Base-by-base conservation (phyloP, 2,888 invertebrate species). In the Drosophila cracens region DNA sequence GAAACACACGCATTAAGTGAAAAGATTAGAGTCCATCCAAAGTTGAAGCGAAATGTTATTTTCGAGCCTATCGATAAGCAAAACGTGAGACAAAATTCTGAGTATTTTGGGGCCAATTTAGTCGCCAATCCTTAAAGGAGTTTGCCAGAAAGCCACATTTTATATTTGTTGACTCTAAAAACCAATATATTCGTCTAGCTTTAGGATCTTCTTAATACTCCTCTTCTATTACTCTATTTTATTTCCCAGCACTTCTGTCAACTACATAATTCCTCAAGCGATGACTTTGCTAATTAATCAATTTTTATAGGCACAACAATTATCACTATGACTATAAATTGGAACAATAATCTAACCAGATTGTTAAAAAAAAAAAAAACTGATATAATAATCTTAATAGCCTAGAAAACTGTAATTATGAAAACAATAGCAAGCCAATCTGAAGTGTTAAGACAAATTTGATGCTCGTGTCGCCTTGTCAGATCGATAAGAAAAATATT, bases 1-100 rank as follows among this genome's bases (percentile, higher is more conserved):
- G 18, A 2, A 52, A 33, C 48, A 38, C 25, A 57, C 56, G 36
- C 40, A 57, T 52, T 46, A 46, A 57, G 54, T 46, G 21, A 63
- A 67, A 27, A 65, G 76, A 75, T 75, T 54, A 54, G 64, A n/a
- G 27, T 25, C 56, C 53, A 70, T 54, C 53, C 46, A 70, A 58
- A 60, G 29, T 49, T 60, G 4, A 46, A 43, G 11, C 38, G 1
- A 27, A 52, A 49, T 58, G 43, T 57, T 57, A 48, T 46, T 7
- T 46, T 46, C 7, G 6, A 16, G 46, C 46, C 13, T 11, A 27
- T 18, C 31, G 76, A 75, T 75, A 75, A 75, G 70, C 53, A 31
- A n/a, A 43, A 1, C 46, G 43, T 43, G 43, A 43, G 11, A 8
- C 2, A 43, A 11, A 11, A 25, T 25, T 46, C 25, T 0, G 16